These are phyloP conservation scores for Mustela erminea DNA, from an alignment of 2,797 vertebrate species.

Conservation along the genomic window DNA sequence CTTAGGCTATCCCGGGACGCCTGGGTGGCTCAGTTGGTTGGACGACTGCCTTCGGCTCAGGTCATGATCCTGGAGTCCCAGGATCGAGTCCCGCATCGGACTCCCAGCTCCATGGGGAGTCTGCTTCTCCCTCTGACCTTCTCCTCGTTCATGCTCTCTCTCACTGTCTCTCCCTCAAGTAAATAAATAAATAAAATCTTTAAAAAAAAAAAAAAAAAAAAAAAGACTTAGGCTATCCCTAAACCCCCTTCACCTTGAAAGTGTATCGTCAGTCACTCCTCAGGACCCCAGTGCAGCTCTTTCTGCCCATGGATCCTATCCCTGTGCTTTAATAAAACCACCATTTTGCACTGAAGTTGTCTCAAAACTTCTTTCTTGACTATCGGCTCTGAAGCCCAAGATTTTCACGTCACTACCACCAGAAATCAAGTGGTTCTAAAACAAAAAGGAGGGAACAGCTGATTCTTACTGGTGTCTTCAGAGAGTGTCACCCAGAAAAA, in stretches of 20 bases:
- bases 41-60: no score
- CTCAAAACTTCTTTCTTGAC: background rate
- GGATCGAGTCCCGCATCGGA: no score
- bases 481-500: background rate
- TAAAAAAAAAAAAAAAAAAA: no score
- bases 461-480: background rate
- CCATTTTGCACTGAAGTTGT: background rate
- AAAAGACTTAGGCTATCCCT: background rate
- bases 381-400: background rate
- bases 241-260: background rate
- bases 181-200: no score
- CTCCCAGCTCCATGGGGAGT: no score
- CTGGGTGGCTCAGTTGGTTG: no score
- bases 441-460: background rate
- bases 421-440: conserved; percentile 36
- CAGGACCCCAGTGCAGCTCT: background rate
- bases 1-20: background rate
- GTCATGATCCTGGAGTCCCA: no score
- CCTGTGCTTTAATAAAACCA: background rate
- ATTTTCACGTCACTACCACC: background rate
- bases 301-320: background rate
- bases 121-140: no score
- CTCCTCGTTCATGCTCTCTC: no score
- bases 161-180: no score
- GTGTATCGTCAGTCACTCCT: background rate